Evolutionary conservation across 1,140 invertebrate genomes (phyloP), one percentile per base, ranked within the genome.

Genomic region (Drosophila azteca): DNA sequence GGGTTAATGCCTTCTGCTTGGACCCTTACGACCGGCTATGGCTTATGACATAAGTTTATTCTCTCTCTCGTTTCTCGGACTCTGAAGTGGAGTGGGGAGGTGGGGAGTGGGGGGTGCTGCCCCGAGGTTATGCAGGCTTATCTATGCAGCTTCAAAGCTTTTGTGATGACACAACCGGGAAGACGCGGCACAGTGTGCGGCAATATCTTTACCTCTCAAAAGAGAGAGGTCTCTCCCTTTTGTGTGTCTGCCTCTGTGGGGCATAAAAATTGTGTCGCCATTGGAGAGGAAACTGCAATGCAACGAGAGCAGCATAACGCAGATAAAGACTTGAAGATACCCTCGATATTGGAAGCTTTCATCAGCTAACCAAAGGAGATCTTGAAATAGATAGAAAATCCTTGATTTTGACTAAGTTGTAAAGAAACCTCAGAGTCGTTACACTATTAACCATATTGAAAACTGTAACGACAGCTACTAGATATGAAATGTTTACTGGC

Each of bases 121-220:
- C 70, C 53, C 55, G 72, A 20, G 85, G 82, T 78, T 79, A 88
- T 87, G 82, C 83, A 54, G 43, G 64, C 82, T 87, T 87, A 88
- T 87, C 82, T 88, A 88, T 87, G 82, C 78, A 87, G 79, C 82
- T 88, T 82, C 82, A 79, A 87, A 87, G 82, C 82, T 82, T 88
- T 88, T 88, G 78, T 85, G 78, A 79, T 50, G 79, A 70, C 75
- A 44, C 58, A 31, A 54, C 63, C 67, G 75, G 60, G 80, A 78
- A 57, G 82, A 88, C 82, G 82, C 75, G 82, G 78, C 71, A 83
- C 74, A 83, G 82, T 88, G 88, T 88, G 82, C 83, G 83, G 83
- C 82, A 82, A 88, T 87, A 88, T 87, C 75, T 82, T 31, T 66
- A 55, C 63, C 69, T 65, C 63, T 70, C 50, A 49, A 60, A 57